These are phyloP conservation scores for Limosa lapponica DNA, from an alignment of 2,797 vertebrate species.

Conservation along the genomic window DNA sequence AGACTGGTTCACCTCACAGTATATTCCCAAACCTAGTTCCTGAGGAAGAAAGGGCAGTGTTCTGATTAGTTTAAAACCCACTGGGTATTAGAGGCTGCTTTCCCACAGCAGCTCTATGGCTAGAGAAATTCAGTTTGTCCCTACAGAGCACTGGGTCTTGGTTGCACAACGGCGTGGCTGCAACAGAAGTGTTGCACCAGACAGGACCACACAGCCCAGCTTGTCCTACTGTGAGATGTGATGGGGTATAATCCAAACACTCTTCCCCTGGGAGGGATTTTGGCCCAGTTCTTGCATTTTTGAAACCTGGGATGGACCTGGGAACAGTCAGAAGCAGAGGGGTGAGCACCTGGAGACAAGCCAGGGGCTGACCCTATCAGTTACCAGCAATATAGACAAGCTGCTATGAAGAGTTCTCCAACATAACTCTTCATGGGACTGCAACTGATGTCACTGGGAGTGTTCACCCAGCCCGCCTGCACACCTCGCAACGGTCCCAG, in stretches of 20 bases:
- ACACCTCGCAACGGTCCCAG: fast-evolving
- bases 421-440: neutral
- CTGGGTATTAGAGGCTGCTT: neutral
- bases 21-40: neutral
- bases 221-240: neutral
- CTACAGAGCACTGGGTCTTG: fast-evolving
- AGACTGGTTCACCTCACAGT: neutral
- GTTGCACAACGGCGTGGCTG: neutral
- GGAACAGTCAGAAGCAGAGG: neutral
- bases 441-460: neutral
- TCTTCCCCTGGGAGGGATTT: neutral
- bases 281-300: neutral
- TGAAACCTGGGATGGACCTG: neutral
- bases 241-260: neutral
- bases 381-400: fast-evolving
- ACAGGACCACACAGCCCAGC: fast-evolving
- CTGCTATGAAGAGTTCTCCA: neutral
- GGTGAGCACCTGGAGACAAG: neutral
- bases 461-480: neutral
- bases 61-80: neutral
- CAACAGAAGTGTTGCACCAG: neutral
- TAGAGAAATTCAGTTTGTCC: neutral
- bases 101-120: neutral
- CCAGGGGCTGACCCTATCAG: neutral
- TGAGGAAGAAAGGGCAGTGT: neutral